Evolutionary conservation across 2,888 invertebrate genomes (phyloP), one percentile per base, ranked within the genome.

Genomic region (Amiota mariae): DNA sequence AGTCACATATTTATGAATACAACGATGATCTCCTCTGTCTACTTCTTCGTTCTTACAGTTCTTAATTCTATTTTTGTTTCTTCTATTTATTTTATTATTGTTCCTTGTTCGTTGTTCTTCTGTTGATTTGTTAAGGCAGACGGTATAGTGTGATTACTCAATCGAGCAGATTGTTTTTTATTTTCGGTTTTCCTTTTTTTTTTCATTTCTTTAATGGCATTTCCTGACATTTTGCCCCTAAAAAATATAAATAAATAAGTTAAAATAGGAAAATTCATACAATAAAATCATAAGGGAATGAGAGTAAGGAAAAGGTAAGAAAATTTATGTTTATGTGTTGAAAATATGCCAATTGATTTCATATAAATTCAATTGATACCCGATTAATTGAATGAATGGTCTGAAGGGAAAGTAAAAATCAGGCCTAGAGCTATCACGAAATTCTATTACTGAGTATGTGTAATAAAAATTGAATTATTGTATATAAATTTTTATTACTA

Each of bases 241-340:
- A 54, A 54, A n/a, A n/a, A 13, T 36, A 36, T 36, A 36, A 36
- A 36, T 36, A 36, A 36, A 36, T 36, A 36, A 2, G 36, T 36
- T 36, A 36, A 36, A 36, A 36, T 36, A 36, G 36, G 36, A 36
- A 36, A 36, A 36, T 36, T 36, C 54, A 54, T 15, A 54, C n/a
- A 54, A 54, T 15, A 15, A 54, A 54, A 54, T n/a, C 54, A 15
- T 10, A 11, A 6, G 15, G 13, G 18, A 15, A 57, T n/a, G 10
- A 18, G 6, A 59, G 10, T 18, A 59, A 15, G 11, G 20, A 59
- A 20, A 36, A 36, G 36, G 36, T 36, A 36, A 6, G 75, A 75
- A 84, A 82, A 83, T 85, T 83, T 83, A 85, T 85, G 76, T 81
- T 81, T 81, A 80, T 82, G 81, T 82, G 82, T 82, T 82, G 36